Evolutionary conservation across 2,888 invertebrate species (phyloP).

Genomic region (Itoplectis maculator): DNA sequence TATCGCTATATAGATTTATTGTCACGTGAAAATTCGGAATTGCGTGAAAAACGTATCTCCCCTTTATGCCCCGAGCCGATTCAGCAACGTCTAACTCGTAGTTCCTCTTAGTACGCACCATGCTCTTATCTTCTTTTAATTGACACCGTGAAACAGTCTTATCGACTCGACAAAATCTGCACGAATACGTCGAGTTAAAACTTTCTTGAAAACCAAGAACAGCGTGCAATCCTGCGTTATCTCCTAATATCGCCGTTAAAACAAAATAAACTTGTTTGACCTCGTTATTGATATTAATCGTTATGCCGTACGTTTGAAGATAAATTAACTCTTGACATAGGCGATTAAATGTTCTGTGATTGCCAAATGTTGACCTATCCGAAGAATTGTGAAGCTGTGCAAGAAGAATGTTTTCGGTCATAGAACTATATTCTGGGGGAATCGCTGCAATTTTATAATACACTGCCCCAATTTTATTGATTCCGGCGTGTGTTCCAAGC

Average conservation of each 20-base stretch:
- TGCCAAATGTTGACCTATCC: conserved; percentile 48
- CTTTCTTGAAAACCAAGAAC: conserved; percentile 22
- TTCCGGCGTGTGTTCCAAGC: conserved; percentile 44
- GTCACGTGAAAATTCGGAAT: conserved; percentile 58
- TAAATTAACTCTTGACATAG: conserved; percentile 57
- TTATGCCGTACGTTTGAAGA: conserved; percentile 59
- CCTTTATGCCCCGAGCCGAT: conserved; percentile 37
- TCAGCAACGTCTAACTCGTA: conserved; percentile 23
- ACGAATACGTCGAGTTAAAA: conserved; percentile 33
- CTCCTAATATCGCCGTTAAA: conserved; percentile 16
- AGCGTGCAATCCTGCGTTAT: conserved; percentile 30
- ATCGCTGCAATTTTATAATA: conserved; percentile 61
- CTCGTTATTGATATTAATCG: conserved; percentile 28
- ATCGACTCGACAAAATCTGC: conserved; percentile 46
- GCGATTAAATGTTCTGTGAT: conserved; percentile 53
- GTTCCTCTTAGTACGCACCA: conserved; percentile 1
- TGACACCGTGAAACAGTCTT: conserved; percentile 3
- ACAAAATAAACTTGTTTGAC: conserved; percentile 24
- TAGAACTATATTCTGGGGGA: conserved; percentile 48
- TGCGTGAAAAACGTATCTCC: conserved; percentile 61
- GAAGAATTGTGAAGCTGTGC: conserved; percentile 51
- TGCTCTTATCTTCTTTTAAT: conserved; percentile 10
- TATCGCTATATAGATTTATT: conserved; percentile 55
- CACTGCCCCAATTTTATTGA: conserved; percentile 61
- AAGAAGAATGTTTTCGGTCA: conserved; percentile 60